Conservation (phyloP, 2,888 invertebrate species). For the Subacronicta megacephala region DNA sequence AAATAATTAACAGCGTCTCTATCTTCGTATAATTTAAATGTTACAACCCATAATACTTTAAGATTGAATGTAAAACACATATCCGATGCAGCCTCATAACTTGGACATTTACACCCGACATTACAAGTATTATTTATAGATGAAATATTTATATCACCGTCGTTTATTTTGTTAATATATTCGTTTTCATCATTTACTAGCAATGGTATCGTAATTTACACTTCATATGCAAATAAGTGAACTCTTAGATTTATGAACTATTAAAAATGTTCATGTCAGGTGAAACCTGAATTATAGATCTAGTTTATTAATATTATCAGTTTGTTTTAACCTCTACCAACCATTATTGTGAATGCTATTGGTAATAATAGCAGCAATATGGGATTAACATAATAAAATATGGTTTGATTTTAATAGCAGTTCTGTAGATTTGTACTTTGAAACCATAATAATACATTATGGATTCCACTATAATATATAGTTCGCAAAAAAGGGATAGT, state of each 20-base stretch:
- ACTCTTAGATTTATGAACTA: conserved; percentile 41
- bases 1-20: conserved; percentile 43
- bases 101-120: conserved; percentile 66
- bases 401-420: no score
- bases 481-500: no score
- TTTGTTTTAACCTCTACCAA: not conserved
- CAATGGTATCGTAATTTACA: conserved; percentile 45
- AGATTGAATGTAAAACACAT: conserved; percentile 66
- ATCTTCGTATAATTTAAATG: conserved; percentile 45
- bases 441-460: no score
- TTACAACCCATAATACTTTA: conserved; percentile 45
- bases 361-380: no score
- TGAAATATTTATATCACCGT: conserved; percentile 61
- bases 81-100: conserved; percentile 61
- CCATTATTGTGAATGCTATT: no score
- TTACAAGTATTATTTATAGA: conserved; percentile 65
- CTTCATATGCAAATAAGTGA: conserved; percentile 45
- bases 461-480: no score
- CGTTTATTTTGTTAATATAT: conserved; percentile 48
- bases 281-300: conserved; percentile 29
- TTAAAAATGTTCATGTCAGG: conserved; percentile 31
- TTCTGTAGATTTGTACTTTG: no score
- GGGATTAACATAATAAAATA: no score
- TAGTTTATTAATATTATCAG: conserved; percentile 13
- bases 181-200: conserved; percentile 46